Base-by-base conservation (phyloP, 2,888 invertebrate species). In the Gymnosoma rotundatum region DNA sequence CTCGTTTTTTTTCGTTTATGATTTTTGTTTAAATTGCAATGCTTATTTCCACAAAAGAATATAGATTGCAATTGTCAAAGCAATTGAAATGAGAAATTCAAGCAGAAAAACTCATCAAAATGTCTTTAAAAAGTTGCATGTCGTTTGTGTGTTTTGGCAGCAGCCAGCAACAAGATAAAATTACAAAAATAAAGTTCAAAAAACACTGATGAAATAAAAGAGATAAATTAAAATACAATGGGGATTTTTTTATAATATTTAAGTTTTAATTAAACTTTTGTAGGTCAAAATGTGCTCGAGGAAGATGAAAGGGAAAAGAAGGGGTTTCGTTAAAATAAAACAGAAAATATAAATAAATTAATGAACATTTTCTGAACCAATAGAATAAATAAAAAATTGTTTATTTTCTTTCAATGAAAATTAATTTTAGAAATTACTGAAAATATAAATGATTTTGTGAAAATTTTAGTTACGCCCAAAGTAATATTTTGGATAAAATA, bases 51-150 rank as follows among this genome's bases (percentile, higher is more conserved):
- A 75, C 69, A 48, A 74, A 78, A 81, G 61, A 69, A 74, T 69
- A 25, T 25, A 25, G 25, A 25, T 25, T 25, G 56, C 54, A 67
- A 80, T 81, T 75, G 73, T 74, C 80, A 80, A 80, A 74, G 74
- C 76, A 67, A 56, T 48, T 66, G 78, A 78, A 78, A 78, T 78
- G 61, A 66, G 48, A 32, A 32, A 32, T 32, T 32, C 32, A 32
- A 32, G 8, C 32, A 32, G 7, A 32, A 32, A 32, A 32, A 66
- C 67, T 48, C 25, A 45, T 54, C 36, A 54, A 74, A 74, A 74
- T 60, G 7, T 52, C 10, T 20, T 18, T 45, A 66, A 50, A 72
- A 73, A 66, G 54, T 66, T 66, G 73, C 79, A 73, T 73, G 79
- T 38, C 25, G 18, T 50, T 45, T 36, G n/a, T 56, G 48, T 52